Base-by-base conservation (phyloP, 2,797 vertebrate genomes). In the Cetoscarus ocellatus region DNA sequence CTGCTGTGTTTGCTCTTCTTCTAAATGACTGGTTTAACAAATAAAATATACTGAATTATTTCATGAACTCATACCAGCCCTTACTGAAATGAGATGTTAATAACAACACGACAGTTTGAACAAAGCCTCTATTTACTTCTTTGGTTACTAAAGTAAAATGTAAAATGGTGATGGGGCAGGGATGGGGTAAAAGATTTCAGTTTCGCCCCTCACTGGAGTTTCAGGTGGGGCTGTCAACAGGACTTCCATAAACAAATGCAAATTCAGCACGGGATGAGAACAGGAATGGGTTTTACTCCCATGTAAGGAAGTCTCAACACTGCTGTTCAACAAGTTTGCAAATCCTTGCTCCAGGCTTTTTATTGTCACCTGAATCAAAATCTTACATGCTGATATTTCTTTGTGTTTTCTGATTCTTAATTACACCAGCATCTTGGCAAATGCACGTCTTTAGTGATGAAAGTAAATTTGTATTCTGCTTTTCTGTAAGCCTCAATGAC, bases 241-340 rank as follows among this genome's bases (percentile, higher is more conserved):
- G 42, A 40, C 8, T 60, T 44, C 27, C 5, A 48, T 5, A 66
- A 82, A 86, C 58, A 85, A 77, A 87, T 83, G 73, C 57, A 70
- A 79, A 82, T 73, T 38, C 12, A 17, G 6, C 11, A 27, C 9
- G 27, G 11, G 75, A 62, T 50, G 48, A 69, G 11, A 74, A 69
- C 13, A 67, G 38, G 10, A 65, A 10, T 66, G 18, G 27, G 11
- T 10, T 1, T 14, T 52, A 12, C 36, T 34, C 39, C 17, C 60
- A 36, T 57, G 72, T 79, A 27, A 56, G 1, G 72, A 45, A 50
- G 5, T 15, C 38, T 49, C 43, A 58, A 56, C 13, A 49, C 57
- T 75, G 27, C 27, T 27, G 27, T 27, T 4, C 27, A 27, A 27
- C 27, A 27, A 27, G 27, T 27, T 27, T 27, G 27, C 8, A 6